phyloP scores from a whole-genome alignment of 2,888 invertebrate species.

The Caenorhabditis virilis region DNA sequence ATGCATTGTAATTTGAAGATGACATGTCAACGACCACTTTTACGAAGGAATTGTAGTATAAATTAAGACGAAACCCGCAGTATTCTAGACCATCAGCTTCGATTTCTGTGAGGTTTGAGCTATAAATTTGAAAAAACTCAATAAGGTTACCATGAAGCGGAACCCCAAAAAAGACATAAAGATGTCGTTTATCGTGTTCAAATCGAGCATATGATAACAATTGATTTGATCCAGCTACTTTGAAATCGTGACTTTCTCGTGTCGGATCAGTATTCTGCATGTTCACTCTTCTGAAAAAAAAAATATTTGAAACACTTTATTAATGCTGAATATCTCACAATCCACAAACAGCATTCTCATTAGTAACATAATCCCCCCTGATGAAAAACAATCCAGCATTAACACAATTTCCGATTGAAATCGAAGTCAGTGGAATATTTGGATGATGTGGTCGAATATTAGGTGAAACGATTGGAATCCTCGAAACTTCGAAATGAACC shows the following conservation, averaged over 20 bases:
- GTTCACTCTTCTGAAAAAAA: constrained; percentile 28
- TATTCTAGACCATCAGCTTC: constrained; percentile 47
- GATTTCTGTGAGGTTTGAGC: constrained; percentile 15
- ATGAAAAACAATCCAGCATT: constrained; percentile 50
- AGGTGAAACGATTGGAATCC: too few species aligned
- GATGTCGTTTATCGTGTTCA: constrained; percentile 48
- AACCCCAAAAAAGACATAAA: constrained; percentile 47
- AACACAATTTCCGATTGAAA: constrained; percentile 49
- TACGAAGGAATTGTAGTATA: constrained; percentile 32
- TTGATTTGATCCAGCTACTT: constrained; percentile 32
- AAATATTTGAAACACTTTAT: neutral
- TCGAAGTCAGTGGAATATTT: constrained; percentile 23
- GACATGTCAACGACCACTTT: constrained; percentile 37
- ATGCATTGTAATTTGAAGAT: too few species aligned
- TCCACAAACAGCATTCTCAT: constrained; percentile 42
- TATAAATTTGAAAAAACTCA: neutral
- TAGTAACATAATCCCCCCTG: constrained; percentile 48
- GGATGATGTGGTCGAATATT: constrained; percentile 44
- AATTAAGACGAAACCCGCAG: constrained; percentile 40
- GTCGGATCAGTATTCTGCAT: constrained; percentile 14
- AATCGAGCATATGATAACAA: constrained; percentile 46
- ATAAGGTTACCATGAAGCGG: constrained; percentile 15
- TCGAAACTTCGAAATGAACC: constrained; percentile 13
- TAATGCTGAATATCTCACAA: constrained; percentile 10
- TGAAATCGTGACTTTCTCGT: constrained; percentile 16